A percentile compares a stretch with the other conserved stretches of the same genome.
Conservation (phyloP, 2,113 vertebrate genomes). For the Cisticola juncidis region DNA sequence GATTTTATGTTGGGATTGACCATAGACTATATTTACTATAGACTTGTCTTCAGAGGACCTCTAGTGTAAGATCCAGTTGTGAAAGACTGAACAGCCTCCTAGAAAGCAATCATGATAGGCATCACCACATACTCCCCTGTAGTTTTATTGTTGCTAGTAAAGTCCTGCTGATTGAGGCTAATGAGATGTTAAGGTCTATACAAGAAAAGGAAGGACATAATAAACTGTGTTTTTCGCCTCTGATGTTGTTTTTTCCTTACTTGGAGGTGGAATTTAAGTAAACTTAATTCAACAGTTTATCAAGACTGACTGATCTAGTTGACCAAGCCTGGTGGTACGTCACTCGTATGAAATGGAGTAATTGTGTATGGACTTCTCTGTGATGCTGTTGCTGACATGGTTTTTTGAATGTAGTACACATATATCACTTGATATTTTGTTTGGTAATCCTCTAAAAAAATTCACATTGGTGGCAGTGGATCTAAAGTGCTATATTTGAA, state of each 20-base stretch:
- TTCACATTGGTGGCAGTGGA: background rate
- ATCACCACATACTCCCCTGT: background rate
- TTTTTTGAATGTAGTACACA: background rate
- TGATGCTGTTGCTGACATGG: background rate
- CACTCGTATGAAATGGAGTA: background rate
- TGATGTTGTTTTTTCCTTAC: background rate
- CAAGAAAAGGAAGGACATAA: background rate
- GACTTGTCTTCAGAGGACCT: background rate
- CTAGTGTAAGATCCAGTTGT: background rate
- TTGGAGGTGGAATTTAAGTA: background rate
- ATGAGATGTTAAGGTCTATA: fast-evolving
- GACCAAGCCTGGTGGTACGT: background rate
- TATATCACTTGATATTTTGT: background rate
- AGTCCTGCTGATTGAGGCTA: background rate
- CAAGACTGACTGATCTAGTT: background rate
- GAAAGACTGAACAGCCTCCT: background rate
- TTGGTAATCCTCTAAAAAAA: background rate
- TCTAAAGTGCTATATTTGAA: background rate
- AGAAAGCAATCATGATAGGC: background rate
- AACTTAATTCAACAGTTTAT: background rate
- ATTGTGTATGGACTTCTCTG: background rate
- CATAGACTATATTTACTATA: background rate
- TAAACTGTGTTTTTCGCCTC: fast-evolving
- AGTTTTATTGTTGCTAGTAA: background rate
- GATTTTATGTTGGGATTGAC: background rate